phyloP scores from a whole-genome alignment of 2,888 invertebrate species.

The Philopedon plagiatum region DNA sequence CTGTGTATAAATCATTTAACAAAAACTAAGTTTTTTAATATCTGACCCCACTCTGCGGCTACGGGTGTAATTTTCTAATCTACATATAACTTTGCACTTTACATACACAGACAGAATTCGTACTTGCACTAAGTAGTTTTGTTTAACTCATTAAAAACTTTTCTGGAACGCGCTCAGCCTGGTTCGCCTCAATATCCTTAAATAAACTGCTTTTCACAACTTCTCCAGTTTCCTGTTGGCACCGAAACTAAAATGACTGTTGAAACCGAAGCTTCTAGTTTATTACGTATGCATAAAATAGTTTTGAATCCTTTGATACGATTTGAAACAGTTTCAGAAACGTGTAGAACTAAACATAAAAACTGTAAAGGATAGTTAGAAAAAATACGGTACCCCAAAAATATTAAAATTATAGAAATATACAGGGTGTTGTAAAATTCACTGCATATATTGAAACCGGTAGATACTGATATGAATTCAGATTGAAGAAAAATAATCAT shows the following conservation, averaged over 20 bases:
- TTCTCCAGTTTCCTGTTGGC: slow-evolving; percentile 9
- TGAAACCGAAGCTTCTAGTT: not conserved
- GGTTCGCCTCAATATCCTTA: slow-evolving; percentile 15
- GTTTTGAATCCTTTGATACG: not conserved
- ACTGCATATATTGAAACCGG: too few relatives aligned
- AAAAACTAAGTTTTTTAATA: too few relatives aligned
- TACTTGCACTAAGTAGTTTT: slow-evolving; percentile 6
- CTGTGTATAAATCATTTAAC: too few relatives aligned
- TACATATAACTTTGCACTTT: slow-evolving; percentile 7
- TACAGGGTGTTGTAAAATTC: too few relatives aligned
- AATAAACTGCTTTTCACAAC: slow-evolving; percentile 7
- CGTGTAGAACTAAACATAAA: too few relatives aligned
- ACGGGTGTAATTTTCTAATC: slow-evolving; percentile 11
- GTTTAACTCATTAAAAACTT: slow-evolving; percentile 15
- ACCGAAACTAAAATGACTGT: slow-evolving; percentile 11
- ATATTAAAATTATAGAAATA: too few relatives aligned
- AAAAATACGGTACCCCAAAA: too few relatives aligned
- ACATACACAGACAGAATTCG: not conserved
- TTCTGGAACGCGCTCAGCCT: slow-evolving; percentile 4
- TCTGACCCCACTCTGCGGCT: too few relatives aligned
- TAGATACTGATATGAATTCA: too few relatives aligned
- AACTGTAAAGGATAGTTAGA: too few relatives aligned
- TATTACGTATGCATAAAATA: not conserved
- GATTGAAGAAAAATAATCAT: too few relatives aligned
- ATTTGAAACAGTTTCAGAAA: not conserved